phyloP scores from a whole-genome alignment of 35 echinoderm and acorn worm species.

The Apostichopus parvimensis region DNA sequence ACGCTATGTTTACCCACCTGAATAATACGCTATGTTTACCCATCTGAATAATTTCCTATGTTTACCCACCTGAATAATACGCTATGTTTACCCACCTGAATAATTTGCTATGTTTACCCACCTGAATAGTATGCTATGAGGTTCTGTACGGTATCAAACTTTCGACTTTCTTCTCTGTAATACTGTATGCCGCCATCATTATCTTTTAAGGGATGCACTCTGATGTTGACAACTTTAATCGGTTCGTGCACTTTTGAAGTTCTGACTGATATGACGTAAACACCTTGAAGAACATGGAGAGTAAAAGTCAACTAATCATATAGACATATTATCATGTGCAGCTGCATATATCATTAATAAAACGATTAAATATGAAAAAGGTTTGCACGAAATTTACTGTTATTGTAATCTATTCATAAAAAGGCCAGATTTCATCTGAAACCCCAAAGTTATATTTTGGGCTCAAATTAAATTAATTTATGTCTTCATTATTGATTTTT shows the following conservation, averaged over 20 bases:
- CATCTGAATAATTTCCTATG: constrained; percentile 31
- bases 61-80: background rate
- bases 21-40: background rate
- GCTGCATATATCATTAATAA: no score
- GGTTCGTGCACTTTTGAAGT: constrained; percentile 5
- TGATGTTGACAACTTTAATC: constrained; percentile 32
- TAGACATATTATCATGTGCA: background rate
- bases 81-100: background rate
- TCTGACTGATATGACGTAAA: constrained; percentile 48
- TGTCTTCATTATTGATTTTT: no score
- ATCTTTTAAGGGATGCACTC: constrained; percentile 11
- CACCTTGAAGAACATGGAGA: background rate
- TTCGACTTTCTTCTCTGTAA: constrained; percentile 12
- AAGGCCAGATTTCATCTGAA: no score
- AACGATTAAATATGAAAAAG: no score
- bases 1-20: background rate
- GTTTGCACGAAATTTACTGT: no score
- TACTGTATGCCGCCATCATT: constrained; percentile 26
- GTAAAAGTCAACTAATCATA: background rate
- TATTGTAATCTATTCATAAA: no score
- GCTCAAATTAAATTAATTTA: no score
- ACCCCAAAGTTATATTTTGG: no score
- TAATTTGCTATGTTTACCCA: background rate
- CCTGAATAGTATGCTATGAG: constrained; percentile 40
- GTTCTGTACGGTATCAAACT: constrained; percentile 34